These are phyloP conservation scores for Gymnorhina tibicen DNA, from an alignment of 2,113 vertebrate species.

Conservation along the genomic window DNA sequence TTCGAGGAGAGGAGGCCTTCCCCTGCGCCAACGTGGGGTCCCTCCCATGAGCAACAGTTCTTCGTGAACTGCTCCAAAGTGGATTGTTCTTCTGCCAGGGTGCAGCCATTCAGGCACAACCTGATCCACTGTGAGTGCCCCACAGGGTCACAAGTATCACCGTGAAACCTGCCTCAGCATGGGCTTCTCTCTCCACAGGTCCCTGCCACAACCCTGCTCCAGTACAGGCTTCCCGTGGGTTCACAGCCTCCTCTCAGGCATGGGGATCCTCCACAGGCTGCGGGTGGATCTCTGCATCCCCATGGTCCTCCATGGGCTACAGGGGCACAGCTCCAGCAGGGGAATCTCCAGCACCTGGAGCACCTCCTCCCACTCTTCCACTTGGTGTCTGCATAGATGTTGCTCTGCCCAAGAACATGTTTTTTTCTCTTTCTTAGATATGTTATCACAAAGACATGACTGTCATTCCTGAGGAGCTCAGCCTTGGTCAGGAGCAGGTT, in stretches of 20 bases:
- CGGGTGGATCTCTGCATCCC: not conserved
- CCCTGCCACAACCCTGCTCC: not conserved
- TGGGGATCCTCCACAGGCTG: too few species aligned
- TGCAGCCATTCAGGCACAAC: not conserved
- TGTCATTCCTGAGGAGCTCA: not conserved
- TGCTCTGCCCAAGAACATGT: not conserved
- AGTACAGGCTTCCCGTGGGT: not conserved
- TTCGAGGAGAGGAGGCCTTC: not conserved
- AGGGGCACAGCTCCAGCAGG: not conserved
- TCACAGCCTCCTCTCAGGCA: not conserved
- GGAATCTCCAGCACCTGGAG: not conserved
- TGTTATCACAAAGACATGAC: not conserved
- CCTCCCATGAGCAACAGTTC: not conserved
- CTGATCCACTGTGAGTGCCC: not conserved
- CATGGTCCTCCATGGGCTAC: not conserved
- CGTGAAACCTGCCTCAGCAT: not conserved
- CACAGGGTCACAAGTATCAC: not conserved
- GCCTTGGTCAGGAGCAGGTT: not conserved
- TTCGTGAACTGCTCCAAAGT: fast-evolving
- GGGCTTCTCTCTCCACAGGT: not conserved
- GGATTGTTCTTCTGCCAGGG: not conserved
- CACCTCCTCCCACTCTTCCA: not conserved
- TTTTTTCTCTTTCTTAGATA: not conserved
- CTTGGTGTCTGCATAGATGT: not conserved
- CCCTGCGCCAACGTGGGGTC: not conserved